phyloP scores from a whole-genome alignment of 1,140 invertebrate species.

The Tigriopus japonicus region DNA sequence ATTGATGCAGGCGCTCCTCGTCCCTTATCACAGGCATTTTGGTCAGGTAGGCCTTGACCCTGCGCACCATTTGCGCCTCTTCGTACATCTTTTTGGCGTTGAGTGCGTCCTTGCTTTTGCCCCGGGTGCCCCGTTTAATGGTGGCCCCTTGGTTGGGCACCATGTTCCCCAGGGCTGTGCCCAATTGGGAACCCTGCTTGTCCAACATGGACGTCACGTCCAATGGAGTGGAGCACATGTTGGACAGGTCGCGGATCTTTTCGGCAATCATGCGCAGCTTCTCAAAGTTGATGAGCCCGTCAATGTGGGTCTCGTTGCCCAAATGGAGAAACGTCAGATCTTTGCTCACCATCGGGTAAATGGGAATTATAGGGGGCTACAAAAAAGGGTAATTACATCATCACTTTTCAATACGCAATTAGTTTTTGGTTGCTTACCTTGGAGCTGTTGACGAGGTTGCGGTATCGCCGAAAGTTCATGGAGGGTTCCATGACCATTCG shows the following conservation, averaged over 20 bases:
- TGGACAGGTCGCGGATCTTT: constrained; percentile 48
- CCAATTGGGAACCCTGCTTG: background rate
- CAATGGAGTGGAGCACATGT: constrained; percentile 79
- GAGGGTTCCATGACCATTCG: constrained; percentile 2
- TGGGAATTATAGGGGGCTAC: constrained; percentile 45
- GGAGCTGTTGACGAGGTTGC: background rate
- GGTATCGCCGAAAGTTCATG: constrained; percentile 2
- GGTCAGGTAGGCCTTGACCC: constrained; percentile 84
- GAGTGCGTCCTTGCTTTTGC: background rate
- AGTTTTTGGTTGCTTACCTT: background rate
- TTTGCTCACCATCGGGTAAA: constrained; percentile 88
- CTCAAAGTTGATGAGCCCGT: constrained; percentile 90
- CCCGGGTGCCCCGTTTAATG: background rate
- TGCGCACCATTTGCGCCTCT: constrained; percentile 73
- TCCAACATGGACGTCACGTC: background rate
- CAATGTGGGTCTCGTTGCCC: constrained; percentile 84
- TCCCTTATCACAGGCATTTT: constrained; percentile 78
- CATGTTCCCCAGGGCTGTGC: background rate
- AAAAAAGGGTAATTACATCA: background rate
- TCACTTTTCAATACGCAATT: no score
- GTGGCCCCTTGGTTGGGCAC: background rate
- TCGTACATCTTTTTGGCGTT: constrained; percentile 7
- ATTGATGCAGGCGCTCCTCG: constrained; percentile 65
- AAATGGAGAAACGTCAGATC: constrained; percentile 95
- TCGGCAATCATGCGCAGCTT: constrained; percentile 96